Evolutionary conservation across 2,113 vertebrate genomes (phyloP).

Genomic region (Plecturocebus donacophilus): DNA sequence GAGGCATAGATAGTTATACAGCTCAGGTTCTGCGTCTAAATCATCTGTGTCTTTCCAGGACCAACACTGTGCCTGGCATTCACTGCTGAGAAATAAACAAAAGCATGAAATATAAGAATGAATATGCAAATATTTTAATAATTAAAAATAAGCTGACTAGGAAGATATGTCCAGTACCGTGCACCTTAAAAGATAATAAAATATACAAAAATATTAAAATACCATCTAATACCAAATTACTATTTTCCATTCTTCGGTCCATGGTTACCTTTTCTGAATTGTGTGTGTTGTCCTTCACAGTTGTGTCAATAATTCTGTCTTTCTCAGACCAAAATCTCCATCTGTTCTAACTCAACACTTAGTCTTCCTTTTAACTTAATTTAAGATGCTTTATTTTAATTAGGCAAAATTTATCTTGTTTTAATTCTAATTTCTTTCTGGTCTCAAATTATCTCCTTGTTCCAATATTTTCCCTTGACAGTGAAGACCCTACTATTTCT

Average conservation of each 20-base stretch:
- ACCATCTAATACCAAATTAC: background rate
- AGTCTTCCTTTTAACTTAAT: slow-evolving; percentile 34
- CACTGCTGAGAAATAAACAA: background rate
- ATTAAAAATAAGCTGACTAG: slow-evolving; percentile 15
- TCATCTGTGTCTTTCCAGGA: background rate
- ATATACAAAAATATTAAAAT: slow-evolving; percentile 41
- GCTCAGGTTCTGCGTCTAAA: background rate
- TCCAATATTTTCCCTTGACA: slow-evolving; percentile 34
- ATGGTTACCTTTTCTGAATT: slow-evolving; percentile 14
- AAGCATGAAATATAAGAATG: background rate
- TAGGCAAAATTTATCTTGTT: slow-evolving; percentile 21
- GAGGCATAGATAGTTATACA: background rate
- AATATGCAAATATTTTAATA: background rate
- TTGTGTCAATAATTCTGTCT: slow-evolving; percentile 6
- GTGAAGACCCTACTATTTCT: background rate
- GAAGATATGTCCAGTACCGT: background rate
- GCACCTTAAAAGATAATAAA: background rate
- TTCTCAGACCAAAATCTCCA: slow-evolving; percentile 3
- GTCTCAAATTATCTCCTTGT: slow-evolving; percentile 25
- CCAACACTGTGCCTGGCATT: background rate
- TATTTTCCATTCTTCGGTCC: background rate
- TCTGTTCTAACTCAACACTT: slow-evolving; percentile 14
- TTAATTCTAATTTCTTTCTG: slow-evolving; percentile 51
- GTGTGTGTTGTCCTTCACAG: background rate
- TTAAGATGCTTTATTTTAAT: slow-evolving; percentile 45